Evolutionary conservation across 2,888 invertebrate genomes (phyloP).

Genomic region (Stomorhina lunata): DNA sequence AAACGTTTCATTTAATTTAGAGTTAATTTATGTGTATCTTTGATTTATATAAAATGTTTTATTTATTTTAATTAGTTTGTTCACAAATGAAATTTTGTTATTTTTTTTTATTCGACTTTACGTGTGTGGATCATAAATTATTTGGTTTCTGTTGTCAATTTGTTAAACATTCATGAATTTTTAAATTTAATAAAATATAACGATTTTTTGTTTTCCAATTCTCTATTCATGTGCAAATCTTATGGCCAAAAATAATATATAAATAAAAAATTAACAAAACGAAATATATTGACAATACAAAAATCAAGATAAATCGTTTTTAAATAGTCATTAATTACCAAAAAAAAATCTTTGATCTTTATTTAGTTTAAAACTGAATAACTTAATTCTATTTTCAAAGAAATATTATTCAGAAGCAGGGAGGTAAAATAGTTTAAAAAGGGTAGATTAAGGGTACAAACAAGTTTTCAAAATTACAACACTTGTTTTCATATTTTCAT

Average conservation of each 20-base stretch:
- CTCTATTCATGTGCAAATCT: constrained; percentile 61
- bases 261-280: too few relatives aligned
- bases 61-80: constrained; percentile 65
- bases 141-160: constrained; percentile 55
- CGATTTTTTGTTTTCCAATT: constrained; percentile 28
- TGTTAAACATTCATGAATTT: constrained; percentile 55
- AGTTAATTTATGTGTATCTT: constrained; percentile 40
- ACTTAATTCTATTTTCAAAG: background rate
- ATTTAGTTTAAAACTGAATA: constrained; percentile 38
- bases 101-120: background rate
- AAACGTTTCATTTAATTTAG: constrained; percentile 11
- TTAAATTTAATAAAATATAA: constrained; percentile 50
- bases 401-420: too few relatives aligned
- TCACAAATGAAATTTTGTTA: constrained; percentile 45
- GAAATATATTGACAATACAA: constrained; percentile 33
- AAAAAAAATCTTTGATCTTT: constrained; percentile 58
- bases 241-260: constrained; percentile 31
- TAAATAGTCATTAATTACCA: constrained; percentile 62
- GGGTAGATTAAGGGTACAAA: too few relatives aligned
- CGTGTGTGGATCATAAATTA: constrained; percentile 63
- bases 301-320: constrained; percentile 61
- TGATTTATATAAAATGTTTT: constrained; percentile 64
- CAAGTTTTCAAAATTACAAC: too few relatives aligned
- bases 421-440: too few relatives aligned
- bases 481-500: too few relatives aligned